phyloP scores from a whole-genome alignment of 2,888 invertebrate species.

The Dichetophora obliterata region DNA sequence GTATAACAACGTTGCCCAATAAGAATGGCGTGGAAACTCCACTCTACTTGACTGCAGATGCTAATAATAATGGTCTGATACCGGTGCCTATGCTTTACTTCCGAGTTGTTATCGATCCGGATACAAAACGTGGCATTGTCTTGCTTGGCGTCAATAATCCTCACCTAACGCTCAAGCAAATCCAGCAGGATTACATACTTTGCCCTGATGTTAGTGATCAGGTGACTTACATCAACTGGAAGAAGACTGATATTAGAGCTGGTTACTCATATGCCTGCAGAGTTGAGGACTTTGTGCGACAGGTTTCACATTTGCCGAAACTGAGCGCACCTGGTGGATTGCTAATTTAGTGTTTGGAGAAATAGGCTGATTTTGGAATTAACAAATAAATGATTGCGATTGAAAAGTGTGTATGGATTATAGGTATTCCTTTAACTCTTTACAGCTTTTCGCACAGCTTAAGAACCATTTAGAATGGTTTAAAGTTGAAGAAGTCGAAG shows the following conservation, averaged over 20 bases:
- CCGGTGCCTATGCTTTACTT: constrained; percentile 74
- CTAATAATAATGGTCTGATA: constrained; percentile 66
- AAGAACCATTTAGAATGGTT: too few relatives aligned
- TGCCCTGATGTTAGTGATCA: constrained; percentile 61
- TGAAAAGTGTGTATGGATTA: too few relatives aligned
- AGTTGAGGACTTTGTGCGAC: constrained; percentile 57
- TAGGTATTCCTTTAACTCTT: too few relatives aligned
- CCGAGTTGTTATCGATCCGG: constrained; percentile 73
- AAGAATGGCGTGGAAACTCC: constrained; percentile 63
- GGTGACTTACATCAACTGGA: constrained; percentile 63
- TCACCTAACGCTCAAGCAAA: constrained; percentile 61
- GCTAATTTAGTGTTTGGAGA: constrained; percentile 48
- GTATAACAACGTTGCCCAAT: constrained; percentile 72
- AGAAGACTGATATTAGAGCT: constrained; percentile 56
- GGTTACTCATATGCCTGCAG: constrained; percentile 66
- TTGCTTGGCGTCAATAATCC: constrained; percentile 72
- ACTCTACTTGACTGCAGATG: constrained; percentile 65
- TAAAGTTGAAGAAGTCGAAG: too few relatives aligned
- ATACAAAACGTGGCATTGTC: constrained; percentile 70
- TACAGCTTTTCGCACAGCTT: too few relatives aligned
- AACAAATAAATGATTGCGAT: too few relatives aligned
- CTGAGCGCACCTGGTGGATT: constrained; percentile 56
- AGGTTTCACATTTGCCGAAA: constrained; percentile 56
- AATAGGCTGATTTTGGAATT: too few relatives aligned
- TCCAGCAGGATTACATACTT: constrained; percentile 59